Conservation (phyloP, 2,113 vertebrate species). For the Pavo muticus region DNA sequence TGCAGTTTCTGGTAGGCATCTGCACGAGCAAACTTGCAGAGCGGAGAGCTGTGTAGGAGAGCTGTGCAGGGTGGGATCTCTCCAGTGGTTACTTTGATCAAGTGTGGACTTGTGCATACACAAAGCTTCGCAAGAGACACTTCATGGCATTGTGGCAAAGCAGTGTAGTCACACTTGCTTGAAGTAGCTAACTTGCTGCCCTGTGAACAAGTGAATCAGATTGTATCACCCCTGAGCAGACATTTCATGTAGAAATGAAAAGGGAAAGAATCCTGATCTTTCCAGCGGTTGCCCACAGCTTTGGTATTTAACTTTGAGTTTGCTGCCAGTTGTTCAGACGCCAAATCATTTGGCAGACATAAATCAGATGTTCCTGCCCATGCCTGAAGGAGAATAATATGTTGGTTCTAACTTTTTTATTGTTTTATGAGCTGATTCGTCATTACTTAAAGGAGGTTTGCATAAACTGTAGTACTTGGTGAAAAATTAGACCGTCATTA, state of each 20-base stretch:
- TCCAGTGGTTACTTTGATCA: constrained; percentile 34
- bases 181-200: background rate
- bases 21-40: background rate
- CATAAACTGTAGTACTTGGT: background rate
- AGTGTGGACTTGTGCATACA: background rate
- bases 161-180: background rate
- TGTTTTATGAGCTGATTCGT: constrained; percentile 23
- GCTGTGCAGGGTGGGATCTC: background rate
- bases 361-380: background rate
- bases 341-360: constrained; percentile 22
- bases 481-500: constrained; percentile 3
- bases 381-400: constrained; percentile 18
- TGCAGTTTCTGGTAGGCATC: background rate
- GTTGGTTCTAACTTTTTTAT: constrained; percentile 20
- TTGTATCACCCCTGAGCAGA: background rate
- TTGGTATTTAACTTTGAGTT: constrained; percentile 27
- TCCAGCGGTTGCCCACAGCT: background rate
- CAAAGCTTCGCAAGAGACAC: background rate
- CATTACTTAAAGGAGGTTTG: background rate
- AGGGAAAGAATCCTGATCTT: background rate
- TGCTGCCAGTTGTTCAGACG: constrained; percentile 20
- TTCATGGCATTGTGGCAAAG: background rate
- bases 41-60: background rate
- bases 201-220: background rate
- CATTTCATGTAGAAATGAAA: background rate